Base-by-base conservation (phyloP, 2,113 vertebrate genomes). In the Laticauda laticaudata region DNA sequence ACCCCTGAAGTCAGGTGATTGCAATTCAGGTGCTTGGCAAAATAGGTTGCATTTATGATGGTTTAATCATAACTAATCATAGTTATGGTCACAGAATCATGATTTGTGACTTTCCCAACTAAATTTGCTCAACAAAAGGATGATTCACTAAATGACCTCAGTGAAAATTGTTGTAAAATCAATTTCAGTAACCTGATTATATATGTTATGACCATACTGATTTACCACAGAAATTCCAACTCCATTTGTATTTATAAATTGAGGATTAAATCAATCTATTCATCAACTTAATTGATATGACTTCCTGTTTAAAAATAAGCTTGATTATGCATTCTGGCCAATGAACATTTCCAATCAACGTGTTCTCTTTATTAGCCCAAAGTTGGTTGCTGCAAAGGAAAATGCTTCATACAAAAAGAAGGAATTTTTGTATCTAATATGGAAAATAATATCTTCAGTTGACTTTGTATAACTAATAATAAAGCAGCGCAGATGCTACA, bases 391-490 rank as follows among this genome's bases (percentile, higher is more conserved):
- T 90, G 24, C 88, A 0, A 90, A 43, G 21, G 23, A 64, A 69
- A 1, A 29, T 88, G 59, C 20, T 26, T 89, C 34, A 64, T 91
- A 57, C 15, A 94, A 92, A 69, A 87, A 29, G 0, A 15, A 26
- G 24, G 90, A 88, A 81, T 91, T 91, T 93, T 94, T 94, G 90
- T 43, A 39, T 12, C 20, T 86, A 51, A 94, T 91, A 69, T 93
- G 59, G 48, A 94, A 51, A 34, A 39, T 7, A 5, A 26, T 87
- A 3, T 94, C 91, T 94, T 93, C 48, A 91, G 94, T 92, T 56
- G 90, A 45, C 3, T 92, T 21, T 94, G 1, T 57, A 94, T 12
- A 92, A 94, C 92, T 92, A 54, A 61, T 86, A 90, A 94, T 92
- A 81, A 89, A 48, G 9, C 15, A 43, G 56, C 59, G 3, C 54